Evolutionary conservation across 2,113 vertebrate genomes (phyloP).

Genomic region (Phasianus colchicus): DNA sequence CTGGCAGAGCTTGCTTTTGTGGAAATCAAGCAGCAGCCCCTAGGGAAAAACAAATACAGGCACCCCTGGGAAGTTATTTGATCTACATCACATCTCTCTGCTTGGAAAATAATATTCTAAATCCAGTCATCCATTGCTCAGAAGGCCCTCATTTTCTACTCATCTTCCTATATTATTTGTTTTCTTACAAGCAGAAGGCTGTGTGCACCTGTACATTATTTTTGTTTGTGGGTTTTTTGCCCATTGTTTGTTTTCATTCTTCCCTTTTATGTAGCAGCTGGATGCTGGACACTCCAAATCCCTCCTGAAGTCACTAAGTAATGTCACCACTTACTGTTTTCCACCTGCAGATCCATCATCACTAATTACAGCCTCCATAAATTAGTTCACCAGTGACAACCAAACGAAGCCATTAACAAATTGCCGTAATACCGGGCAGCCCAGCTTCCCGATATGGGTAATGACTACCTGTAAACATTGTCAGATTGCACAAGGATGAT

Average conservation of each 20-base stretch:
- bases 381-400: slow-evolving; percentile 44
- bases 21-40: background rate
- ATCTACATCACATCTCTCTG: background rate
- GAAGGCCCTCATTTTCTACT: background rate
- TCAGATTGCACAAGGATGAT: background rate
- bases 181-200: background rate
- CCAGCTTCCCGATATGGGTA: background rate
- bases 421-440: background rate
- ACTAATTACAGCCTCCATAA: slow-evolving; percentile 54
- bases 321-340: slow-evolving; percentile 45
- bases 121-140: background rate
- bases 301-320: slow-evolving; percentile 39
- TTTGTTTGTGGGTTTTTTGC: background rate
- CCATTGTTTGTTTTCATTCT: background rate
- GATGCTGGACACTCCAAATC: background rate
- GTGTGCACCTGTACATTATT: background rate
- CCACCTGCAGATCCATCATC: slow-evolving; percentile 32
- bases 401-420: slow-evolving; percentile 63
- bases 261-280: background rate
- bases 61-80: background rate
- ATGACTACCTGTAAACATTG: background rate
- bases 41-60: background rate
- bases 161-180: background rate
- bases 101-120: background rate
- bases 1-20: background rate